phyloP scores from a whole-genome alignment of 2,113 vertebrate species.

The Dendrocopos noguchii region DNA sequence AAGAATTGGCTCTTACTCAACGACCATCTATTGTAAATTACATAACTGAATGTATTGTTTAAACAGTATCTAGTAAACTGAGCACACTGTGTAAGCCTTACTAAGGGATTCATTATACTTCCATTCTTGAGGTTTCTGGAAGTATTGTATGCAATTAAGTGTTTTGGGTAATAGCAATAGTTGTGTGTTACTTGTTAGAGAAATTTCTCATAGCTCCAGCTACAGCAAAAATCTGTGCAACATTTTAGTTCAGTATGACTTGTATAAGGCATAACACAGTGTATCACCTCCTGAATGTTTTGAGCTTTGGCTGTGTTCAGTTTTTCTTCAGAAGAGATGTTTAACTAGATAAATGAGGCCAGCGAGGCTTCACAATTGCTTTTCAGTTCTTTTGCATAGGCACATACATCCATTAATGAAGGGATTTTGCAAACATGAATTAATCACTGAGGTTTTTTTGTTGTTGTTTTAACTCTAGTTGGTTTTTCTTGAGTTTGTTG shows the following conservation, averaged over 20 bases:
- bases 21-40: not conserved
- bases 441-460: not conserved
- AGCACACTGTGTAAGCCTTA: not conserved
- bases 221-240: not conserved
- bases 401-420: not conserved
- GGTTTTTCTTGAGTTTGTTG: constrained; percentile 93
- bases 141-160: not conserved
- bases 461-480: constrained; percentile 76
- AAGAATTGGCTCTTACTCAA: not conserved
- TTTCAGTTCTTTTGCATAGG: not conserved
- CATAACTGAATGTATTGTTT: not conserved
- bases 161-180: not conserved
- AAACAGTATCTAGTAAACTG: not conserved
- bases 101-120: not conserved
- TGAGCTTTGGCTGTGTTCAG: not conserved
- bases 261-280: not conserved
- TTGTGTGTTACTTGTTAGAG: not conserved
- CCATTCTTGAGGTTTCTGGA: not conserved
- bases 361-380: not conserved
- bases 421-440: not conserved
- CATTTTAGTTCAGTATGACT: not conserved
- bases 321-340: not conserved
- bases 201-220: not conserved
- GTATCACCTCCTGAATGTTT: not conserved
- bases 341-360: not conserved